Evolutionary conservation across 2,888 invertebrate genomes (phyloP).

Genomic region (Synergus japonicus): DNA sequence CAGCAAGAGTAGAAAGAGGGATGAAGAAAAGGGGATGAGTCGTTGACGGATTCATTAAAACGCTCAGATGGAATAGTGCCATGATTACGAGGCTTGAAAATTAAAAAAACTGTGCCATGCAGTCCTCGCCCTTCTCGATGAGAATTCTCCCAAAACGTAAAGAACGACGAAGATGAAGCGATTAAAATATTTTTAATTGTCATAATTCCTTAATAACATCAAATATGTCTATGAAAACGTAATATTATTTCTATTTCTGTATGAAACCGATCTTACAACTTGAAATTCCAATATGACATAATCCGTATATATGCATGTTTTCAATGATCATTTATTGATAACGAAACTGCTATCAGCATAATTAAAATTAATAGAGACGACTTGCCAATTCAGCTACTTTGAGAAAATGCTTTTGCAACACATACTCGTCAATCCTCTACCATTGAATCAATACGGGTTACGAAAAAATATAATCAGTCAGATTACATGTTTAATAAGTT

Average conservation of each 20-base stretch:
- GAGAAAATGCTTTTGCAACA: constrained; percentile 6
- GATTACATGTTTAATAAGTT: too few species aligned
- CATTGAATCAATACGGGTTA: neutral
- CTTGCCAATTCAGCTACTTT: neutral
- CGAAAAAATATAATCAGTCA: too few species aligned
- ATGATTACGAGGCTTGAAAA: constrained; percentile 55
- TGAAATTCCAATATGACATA: neutral
- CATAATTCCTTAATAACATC: neutral
- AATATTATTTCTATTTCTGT: neutral
- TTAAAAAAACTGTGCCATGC: constrained; percentile 46
- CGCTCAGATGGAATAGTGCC: constrained; percentile 56
- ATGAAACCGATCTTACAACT: neutral
- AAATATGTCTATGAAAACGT: neutral
- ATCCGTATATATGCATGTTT: neutral
- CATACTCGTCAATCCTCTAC: neutral
- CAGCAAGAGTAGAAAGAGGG: constrained; percentile 7
- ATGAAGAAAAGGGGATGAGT: constrained; percentile 43
- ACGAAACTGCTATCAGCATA: constrained; percentile 16
- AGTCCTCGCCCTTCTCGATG: constrained; percentile 17
- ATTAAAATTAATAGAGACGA: constrained; percentile 31
- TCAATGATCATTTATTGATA: neutral
- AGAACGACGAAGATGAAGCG: neutral
- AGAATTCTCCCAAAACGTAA: neutral
- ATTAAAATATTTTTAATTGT: neutral
- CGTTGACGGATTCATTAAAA: constrained; percentile 58